Percentiles rank a stretch among this genome's conserved stretches.
phyloP scores from a whole-genome alignment of 2,888 invertebrate species.

The Cephonodes hylas region DNA sequence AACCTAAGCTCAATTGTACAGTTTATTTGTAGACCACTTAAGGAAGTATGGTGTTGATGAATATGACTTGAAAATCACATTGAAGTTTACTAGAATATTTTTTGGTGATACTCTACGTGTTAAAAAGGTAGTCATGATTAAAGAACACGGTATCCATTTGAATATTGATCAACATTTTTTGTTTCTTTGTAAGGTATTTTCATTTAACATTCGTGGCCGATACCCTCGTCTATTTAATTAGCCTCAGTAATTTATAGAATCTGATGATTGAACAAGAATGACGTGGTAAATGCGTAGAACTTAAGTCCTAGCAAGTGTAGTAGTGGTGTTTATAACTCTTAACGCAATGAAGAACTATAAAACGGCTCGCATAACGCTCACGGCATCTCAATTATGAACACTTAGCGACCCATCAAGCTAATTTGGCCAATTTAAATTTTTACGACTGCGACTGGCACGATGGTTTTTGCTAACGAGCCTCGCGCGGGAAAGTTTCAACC shows the following conservation, averaged over 20 bases:
- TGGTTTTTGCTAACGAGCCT: slow-evolving; percentile 1
- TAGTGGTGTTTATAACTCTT: background rate
- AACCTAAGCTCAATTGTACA: background rate
- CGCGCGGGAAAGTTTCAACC: slow-evolving; percentile 6
- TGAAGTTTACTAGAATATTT: too few species aligned
- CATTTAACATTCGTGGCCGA: too few species aligned
- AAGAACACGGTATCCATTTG: too few species aligned
- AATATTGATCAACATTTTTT: too few species aligned
- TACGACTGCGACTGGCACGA: slow-evolving; percentile 8
- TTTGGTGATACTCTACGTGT: too few species aligned
- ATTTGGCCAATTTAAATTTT: slow-evolving; percentile 16
- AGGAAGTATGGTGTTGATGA: background rate
- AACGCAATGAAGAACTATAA: background rate
- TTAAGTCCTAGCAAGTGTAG: background rate
- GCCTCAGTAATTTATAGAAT: too few species aligned
- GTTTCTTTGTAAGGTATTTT: too few species aligned
- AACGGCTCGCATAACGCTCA: background rate
- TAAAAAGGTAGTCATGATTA: too few species aligned
- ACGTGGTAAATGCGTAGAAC: background rate
- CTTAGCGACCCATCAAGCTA: slow-evolving; percentile 14
- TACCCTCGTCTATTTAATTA: too few species aligned
- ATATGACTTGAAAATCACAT: too few species aligned
- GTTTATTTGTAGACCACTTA: background rate
- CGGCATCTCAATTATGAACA: slow-evolving; percentile 13
- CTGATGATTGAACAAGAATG: too few species aligned